A percentile compares a stretch with the other conserved stretches of the same genome.
These are phyloP conservation scores for Chrysodeixis includens DNA, from an alignment of 2,888 invertebrate genomes.

Conservation along the genomic window DNA sequence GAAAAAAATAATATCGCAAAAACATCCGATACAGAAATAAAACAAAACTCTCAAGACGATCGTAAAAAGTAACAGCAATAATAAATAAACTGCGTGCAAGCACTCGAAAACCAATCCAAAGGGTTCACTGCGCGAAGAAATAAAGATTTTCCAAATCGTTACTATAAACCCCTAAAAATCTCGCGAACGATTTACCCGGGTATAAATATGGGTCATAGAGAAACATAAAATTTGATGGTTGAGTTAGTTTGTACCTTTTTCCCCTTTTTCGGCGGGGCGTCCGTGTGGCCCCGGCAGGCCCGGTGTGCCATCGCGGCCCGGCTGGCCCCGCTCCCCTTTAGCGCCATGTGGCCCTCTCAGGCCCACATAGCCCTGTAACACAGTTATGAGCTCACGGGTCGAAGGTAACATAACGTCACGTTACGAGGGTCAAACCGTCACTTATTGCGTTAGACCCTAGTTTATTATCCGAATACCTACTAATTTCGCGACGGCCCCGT, in stretches of 20 bases:
- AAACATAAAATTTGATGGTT: slow-evolving; percentile 88
- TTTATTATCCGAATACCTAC: slow-evolving; percentile 79
- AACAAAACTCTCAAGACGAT: slow-evolving; percentile 71
- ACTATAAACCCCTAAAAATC: slow-evolving; percentile 83
- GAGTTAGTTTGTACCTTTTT: slow-evolving; percentile 90
- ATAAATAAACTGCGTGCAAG: slow-evolving; percentile 77
- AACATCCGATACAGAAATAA: slow-evolving; percentile 64
- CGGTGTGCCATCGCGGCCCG: slow-evolving; percentile 92
- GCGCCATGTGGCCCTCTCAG: slow-evolving; percentile 90
- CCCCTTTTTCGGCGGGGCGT: slow-evolving; percentile 93
- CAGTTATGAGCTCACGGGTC: slow-evolving; percentile 79
- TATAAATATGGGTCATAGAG: slow-evolving; percentile 86
- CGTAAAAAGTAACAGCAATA: slow-evolving; percentile 78
- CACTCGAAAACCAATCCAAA: slow-evolving; percentile 72
- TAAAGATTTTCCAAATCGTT: slow-evolving; percentile 87
- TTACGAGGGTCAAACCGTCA: slow-evolving; percentile 84
- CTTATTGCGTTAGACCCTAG: slow-evolving; percentile 81
- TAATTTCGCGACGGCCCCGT: slow-evolving; percentile 71
- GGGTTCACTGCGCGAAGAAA: slow-evolving; percentile 74
- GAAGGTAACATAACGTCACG: slow-evolving; percentile 79
- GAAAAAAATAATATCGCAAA: slow-evolving; percentile 51
- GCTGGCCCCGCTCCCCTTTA: slow-evolving; percentile 91
- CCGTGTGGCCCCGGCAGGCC: slow-evolving; percentile 88
- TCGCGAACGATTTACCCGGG: slow-evolving; percentile 80
- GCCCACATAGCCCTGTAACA: slow-evolving; percentile 85